Evolutionary conservation across 2,888 invertebrate species (phyloP).

Genomic region (Tinea semifulvella): DNA sequence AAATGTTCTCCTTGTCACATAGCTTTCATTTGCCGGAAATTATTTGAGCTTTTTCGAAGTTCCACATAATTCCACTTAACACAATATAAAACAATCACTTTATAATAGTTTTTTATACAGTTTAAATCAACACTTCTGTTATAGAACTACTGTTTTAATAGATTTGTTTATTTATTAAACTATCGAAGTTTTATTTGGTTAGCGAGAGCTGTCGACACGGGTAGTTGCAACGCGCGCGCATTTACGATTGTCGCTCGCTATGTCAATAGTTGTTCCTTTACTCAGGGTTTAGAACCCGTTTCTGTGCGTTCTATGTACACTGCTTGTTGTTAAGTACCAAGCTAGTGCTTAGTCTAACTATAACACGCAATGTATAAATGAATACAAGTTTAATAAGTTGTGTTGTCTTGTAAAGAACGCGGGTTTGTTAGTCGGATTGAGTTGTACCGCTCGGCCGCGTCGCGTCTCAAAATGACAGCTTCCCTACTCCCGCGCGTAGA

Average conservation of each 20-base stretch:
- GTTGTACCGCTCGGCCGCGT: constrained; percentile 18
- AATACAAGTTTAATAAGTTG: too few relatives aligned
- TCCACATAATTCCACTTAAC: constrained; percentile 30
- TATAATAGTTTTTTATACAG: not conserved
- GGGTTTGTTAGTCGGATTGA: constrained; percentile 26
- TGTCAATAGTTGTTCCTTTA: too few relatives aligned
- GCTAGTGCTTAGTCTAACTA: too few relatives aligned
- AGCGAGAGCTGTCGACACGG: constrained; percentile 11
- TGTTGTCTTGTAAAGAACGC: too few relatives aligned
- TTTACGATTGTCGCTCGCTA: constrained; percentile 27
- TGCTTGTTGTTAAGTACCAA: too few relatives aligned
- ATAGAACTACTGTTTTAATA: not conserved
- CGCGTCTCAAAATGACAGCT: constrained; percentile 36
- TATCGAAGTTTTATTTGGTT: not conserved
- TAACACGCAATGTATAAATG: too few relatives aligned
- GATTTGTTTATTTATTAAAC: not conserved
- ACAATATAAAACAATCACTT: constrained; percentile 25
- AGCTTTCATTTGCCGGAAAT: constrained; percentile 50
- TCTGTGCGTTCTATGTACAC: too few relatives aligned
- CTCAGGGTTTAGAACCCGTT: too few relatives aligned
- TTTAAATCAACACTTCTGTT: constrained; percentile 1
- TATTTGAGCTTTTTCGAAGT: constrained; percentile 40
- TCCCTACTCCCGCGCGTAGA: constrained; percentile 11
- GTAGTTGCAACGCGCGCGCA: constrained; percentile 37
- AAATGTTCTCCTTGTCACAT: constrained; percentile 47